A percentile compares a stretch with the other conserved stretches of the same genome.
phyloP scores from a whole-genome alignment of 2,113 vertebrate species.

The Noturus placidus region DNA sequence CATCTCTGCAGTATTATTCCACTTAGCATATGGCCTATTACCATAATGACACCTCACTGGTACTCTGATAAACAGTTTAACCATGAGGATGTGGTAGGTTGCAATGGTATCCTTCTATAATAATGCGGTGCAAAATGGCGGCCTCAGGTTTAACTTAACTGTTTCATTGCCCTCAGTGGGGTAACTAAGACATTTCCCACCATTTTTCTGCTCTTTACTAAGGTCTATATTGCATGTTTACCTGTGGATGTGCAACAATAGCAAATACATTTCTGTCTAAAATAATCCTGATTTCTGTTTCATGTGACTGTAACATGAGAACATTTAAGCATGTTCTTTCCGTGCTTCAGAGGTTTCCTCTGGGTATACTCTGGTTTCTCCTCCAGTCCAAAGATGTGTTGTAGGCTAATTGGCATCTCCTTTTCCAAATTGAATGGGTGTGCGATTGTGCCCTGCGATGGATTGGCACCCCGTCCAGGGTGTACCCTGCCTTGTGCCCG shows the following conservation, averaged over 20 bases:
- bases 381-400: too few relatives aligned
- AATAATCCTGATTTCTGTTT: background rate
- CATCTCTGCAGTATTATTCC: conserved; percentile 51
- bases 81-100: conserved; percentile 1
- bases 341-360: too few relatives aligned
- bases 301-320: too few relatives aligned
- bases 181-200: conserved; percentile 1
- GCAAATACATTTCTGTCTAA: background rate
- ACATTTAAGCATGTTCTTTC: too few relatives aligned
- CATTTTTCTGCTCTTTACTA: conserved; percentile 18
- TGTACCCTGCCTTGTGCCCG: too few relatives aligned
- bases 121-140: background rate
- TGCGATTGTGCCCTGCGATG: too few relatives aligned
- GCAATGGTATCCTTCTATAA: conserved; percentile 7
- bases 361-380: too few relatives aligned
- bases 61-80: conserved; percentile 50
- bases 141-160: conserved; percentile 23
- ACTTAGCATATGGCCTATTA: conserved; percentile 70
- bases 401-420: too few relatives aligned
- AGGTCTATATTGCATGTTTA: conserved; percentile 8
- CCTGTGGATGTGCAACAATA: background rate
- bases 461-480: too few relatives aligned
- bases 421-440: too few relatives aligned
- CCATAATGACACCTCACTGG: conserved; percentile 57
- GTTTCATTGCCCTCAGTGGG: conserved; percentile 33